Percentiles rank a stretch among this genome's conserved stretches.
phyloP scores from a whole-genome alignment of 2,888 invertebrate species.

The Hipparchia sbordonii region DNA sequence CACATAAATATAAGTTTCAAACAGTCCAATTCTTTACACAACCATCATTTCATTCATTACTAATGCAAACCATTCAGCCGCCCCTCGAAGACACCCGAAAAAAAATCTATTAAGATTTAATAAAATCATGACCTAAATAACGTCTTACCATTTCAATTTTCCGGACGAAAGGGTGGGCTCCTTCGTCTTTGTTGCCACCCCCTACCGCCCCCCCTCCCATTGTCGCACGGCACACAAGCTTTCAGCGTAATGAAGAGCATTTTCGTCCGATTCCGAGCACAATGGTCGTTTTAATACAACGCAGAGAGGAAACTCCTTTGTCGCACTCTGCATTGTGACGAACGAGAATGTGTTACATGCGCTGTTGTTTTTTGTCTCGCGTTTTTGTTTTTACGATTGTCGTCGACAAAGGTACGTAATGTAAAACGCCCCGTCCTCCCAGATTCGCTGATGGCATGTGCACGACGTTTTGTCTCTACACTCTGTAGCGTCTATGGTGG shows the following conservation, averaged over 20 bases:
- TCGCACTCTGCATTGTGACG: conserved; percentile 68
- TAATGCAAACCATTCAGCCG: conserved; percentile 26
- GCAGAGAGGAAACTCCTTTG: conserved; percentile 78
- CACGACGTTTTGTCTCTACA: conserved; percentile 12
- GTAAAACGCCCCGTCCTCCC: conserved; percentile 46
- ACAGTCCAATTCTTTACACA: conserved; percentile 22
- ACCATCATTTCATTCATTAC: conserved; percentile 11
- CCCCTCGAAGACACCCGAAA: conserved; percentile 26
- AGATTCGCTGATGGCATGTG: conserved; percentile 41
- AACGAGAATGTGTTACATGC: conserved; percentile 73
- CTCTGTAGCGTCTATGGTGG: too few species aligned
- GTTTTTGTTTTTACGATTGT: conserved; percentile 73
- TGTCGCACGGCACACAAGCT: conserved; percentile 82
- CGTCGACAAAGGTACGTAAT: conserved; percentile 63
- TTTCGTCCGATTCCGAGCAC: conserved; percentile 82
- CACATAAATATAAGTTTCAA: conserved; percentile 6
- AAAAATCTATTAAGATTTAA: conserved; percentile 75
- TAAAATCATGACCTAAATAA: conserved; percentile 82
- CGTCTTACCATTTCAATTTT: conserved; percentile 82
- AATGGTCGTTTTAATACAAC: conserved; percentile 80
- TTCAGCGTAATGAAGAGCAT: conserved; percentile 84
- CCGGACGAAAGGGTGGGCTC: conserved; percentile 79
- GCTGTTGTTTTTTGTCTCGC: conserved; percentile 61
- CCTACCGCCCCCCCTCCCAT: conserved; percentile 63
- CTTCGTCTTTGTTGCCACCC: conserved; percentile 71